A percentile compares a stretch with the other conserved stretches of the same genome.
phyloP scores from a whole-genome alignment of 92 coral and sea anemone species.

The Epizoanthus rinbou region DNA sequence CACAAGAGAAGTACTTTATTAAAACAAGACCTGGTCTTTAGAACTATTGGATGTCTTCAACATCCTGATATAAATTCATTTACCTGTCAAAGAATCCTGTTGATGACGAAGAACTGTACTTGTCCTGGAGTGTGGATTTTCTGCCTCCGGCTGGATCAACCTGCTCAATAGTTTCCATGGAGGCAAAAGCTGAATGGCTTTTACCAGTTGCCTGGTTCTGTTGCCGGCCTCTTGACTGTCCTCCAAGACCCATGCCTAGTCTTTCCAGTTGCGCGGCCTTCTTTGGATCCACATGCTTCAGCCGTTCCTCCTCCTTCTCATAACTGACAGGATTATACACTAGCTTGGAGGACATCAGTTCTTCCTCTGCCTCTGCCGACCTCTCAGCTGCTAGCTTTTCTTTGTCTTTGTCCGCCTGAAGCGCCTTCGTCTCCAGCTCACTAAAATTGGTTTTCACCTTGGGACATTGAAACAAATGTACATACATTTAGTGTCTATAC shows the following conservation, averaged over 20 bases:
- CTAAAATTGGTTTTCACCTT: conserved; percentile 90
- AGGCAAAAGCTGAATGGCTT: conserved; percentile 97
- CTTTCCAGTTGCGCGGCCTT: conserved; percentile 97
- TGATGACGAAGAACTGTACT: conserved; percentile 75
- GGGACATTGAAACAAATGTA: not conserved
- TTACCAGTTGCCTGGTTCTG: conserved; percentile 68
- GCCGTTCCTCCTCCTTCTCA: conserved; percentile 91
- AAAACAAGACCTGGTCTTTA: no score
- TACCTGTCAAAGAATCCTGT: conserved; percentile 94
- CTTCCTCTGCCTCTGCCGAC: conserved; percentile 79
- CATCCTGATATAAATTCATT: not conserved
- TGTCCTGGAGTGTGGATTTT: conserved; percentile 70
- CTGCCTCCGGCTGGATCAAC: conserved; percentile 66
- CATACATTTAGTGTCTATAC: not conserved
- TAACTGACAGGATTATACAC: conserved; percentile 80
- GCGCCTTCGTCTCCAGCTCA: conserved; percentile 87
- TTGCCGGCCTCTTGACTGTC: conserved; percentile 39
- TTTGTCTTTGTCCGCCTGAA: conserved; percentile 79
- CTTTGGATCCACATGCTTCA: conserved; percentile 89
- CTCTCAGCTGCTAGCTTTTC: conserved; percentile 77
- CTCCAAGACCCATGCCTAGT: conserved; percentile 94
- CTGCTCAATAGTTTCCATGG: conserved; percentile 93
- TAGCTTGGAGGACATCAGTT: conserved; percentile 80
- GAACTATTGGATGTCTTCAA: no score
- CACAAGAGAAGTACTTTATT: no score